Conservation (phyloP, 2,888 invertebrate species). For the Muscina levida region DNA sequence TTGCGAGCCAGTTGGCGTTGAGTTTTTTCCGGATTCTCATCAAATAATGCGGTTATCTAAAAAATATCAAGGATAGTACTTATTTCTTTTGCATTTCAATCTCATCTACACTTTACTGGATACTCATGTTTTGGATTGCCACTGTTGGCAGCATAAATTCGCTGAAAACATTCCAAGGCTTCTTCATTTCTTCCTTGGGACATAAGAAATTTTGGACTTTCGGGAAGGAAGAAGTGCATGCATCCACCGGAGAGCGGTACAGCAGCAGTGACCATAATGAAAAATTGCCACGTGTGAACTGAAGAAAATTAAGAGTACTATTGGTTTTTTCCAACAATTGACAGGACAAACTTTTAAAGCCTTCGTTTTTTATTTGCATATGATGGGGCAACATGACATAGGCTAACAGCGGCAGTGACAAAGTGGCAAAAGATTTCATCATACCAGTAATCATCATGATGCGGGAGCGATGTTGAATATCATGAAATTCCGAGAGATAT, state of each 20-base stretch:
- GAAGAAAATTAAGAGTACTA: background rate
- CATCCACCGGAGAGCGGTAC: slow-evolving; percentile 85
- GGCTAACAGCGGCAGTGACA: slow-evolving; percentile 86
- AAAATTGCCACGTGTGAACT: slow-evolving; percentile 79
- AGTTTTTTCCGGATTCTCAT: slow-evolving; percentile 54
- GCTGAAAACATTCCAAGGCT: slow-evolving; percentile 76
- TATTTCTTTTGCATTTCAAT: too few relatives aligned
- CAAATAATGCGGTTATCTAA: slow-evolving; percentile 58
- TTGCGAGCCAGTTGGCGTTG: too few relatives aligned
- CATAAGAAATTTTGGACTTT: slow-evolving; percentile 77
- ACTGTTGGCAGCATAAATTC: slow-evolving; percentile 85
- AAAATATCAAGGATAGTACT: slow-evolving; percentile 81
- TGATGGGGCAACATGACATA: slow-evolving; percentile 86
- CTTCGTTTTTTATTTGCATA: slow-evolving; percentile 81
- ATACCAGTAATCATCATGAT: slow-evolving; percentile 85
- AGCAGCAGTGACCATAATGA: slow-evolving; percentile 82
- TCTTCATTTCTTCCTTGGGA: slow-evolving; percentile 75
- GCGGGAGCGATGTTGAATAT: slow-evolving; percentile 83
- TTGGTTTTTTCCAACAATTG: background rate
- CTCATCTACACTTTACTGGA: too few relatives aligned
- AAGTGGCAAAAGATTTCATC: slow-evolving; percentile 84
- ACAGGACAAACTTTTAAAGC: slow-evolving; percentile 75
- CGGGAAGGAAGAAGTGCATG: slow-evolving; percentile 81
- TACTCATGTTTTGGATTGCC: slow-evolving; percentile 83
- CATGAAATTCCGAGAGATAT: slow-evolving; percentile 88